Conservation (phyloP, 2,888 invertebrate species). For the Ichneumon xanthorius region DNA sequence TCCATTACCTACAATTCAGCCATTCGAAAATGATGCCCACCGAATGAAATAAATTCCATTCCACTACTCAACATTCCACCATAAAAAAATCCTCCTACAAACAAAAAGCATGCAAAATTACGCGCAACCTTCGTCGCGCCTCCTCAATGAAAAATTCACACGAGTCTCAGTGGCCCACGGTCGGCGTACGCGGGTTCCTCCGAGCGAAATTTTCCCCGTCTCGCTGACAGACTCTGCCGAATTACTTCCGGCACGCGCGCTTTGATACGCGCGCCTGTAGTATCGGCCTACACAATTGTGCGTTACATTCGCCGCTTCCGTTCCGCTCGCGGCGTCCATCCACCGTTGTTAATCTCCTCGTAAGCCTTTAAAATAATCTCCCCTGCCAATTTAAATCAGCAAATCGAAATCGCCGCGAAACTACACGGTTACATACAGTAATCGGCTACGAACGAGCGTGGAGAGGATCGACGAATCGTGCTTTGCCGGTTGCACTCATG, state of each 20-base stretch:
- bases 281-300: slow-evolving; percentile 1
- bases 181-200: background rate
- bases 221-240: slow-evolving; percentile 14
- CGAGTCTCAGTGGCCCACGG: background rate
- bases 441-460: slow-evolving; percentile 79
- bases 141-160: background rate
- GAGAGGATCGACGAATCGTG: slow-evolving; percentile 29
- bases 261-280: background rate
- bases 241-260: slow-evolving; percentile 24
- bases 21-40: too few relatives aligned
- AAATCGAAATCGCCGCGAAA: slow-evolving; percentile 82
- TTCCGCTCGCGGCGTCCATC: slow-evolving; percentile 55
- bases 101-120: too few relatives aligned
- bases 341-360: slow-evolving; percentile 77
- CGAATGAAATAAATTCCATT: too few relatives aligned
- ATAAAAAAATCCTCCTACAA: too few relatives aligned
- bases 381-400: slow-evolving; percentile 76
- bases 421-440: slow-evolving; percentile 81
- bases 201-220: slow-evolving; percentile 29
- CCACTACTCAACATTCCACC: too few relatives aligned
- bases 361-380: slow-evolving; percentile 84
- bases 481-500: slow-evolving; percentile 55
- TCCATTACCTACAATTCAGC: too few relatives aligned
- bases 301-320: slow-evolving; percentile 44
- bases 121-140: too few relatives aligned